Base-by-base conservation (phyloP, 2,113 vertebrate species). In the Anhinga rufa region DNA sequence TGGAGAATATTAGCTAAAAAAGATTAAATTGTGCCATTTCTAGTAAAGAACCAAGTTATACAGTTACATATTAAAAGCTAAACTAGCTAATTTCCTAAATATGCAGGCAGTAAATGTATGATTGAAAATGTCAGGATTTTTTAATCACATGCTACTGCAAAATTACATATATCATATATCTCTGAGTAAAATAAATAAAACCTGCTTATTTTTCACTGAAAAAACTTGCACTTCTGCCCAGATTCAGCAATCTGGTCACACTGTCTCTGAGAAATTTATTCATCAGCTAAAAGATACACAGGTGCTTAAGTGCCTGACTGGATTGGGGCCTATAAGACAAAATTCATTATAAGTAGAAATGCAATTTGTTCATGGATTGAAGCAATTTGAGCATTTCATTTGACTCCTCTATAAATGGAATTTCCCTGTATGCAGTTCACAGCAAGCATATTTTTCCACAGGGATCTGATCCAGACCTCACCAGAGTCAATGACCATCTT, bases 351-450 rank as follows among this genome's bases (percentile, higher is more conserved):
- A 75, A 89, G 48, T 54, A 88, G 58, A 92, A 96, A 88, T 1
- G 7, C 36, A 80, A 91, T 92, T 91, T 95, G 34, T 34, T 91
- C 5, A 1, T 77, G 66, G 54, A 88, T 70, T 94, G 92, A 93
- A 96, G 79, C 29, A 92, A 93, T 90, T 19, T 77, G 79, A 96
- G 36, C 51, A 58, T 96, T 94, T 90, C 34, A 85, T 88, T 95
- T 88, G 78, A 85, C 49, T 61, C 14, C 31, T 64, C 40, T 88
- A n/a, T 80, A 93, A 96, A 94, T 62, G 70, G 86, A 89, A 55
- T 54, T 84, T 95, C 31, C 84, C 78, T 62, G 31, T 48, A 44
- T 3, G 5, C 55, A n/a, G 28, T 51, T 96, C 70, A 68, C 31
- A 52, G 64, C 22, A 87, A 88, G 29, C 49, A 32, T 74, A 85